phyloP scores from a whole-genome alignment of 2,113 vertebrate genomes.

The Ictalurus punctatus region DNA sequence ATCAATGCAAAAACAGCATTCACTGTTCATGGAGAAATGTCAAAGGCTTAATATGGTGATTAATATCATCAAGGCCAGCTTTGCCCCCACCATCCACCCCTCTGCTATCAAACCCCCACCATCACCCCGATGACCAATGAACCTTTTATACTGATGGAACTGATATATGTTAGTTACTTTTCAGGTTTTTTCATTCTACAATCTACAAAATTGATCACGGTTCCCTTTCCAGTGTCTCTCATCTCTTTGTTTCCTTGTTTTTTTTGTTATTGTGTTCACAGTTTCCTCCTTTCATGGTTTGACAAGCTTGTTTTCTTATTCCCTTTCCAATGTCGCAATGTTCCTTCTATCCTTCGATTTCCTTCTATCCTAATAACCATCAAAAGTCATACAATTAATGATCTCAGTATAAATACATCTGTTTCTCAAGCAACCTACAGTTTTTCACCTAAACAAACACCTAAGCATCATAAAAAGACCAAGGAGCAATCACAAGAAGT shows the following conservation, averaged over 20 bases:
- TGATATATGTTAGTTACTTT: neutral
- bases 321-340: neutral
- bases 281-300: neutral
- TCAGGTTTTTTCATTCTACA: neutral
- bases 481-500: neutral
- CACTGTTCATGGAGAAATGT: neutral
- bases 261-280: neutral
- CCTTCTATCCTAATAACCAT: neutral
- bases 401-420: neutral
- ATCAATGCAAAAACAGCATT: neutral
- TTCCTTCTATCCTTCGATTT: too few relatives aligned
- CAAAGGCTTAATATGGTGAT: constrained; percentile 17
- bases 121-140: neutral
- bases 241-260: too few relatives aligned
- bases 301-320: neutral
- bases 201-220: neutral
- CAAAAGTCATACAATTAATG: neutral
- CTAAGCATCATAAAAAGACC: neutral
- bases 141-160: constrained; percentile 11
- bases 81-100: neutral
- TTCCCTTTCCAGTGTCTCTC: neutral
- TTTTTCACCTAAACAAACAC: neutral
- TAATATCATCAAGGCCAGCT: neutral
- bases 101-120: neutral
- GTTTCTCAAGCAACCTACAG: neutral